Percentiles rank a stretch among this genome's conserved stretches.
Conservation (phyloP, 2,888 invertebrate genomes). For the Oconnorella tubifera region DNA sequence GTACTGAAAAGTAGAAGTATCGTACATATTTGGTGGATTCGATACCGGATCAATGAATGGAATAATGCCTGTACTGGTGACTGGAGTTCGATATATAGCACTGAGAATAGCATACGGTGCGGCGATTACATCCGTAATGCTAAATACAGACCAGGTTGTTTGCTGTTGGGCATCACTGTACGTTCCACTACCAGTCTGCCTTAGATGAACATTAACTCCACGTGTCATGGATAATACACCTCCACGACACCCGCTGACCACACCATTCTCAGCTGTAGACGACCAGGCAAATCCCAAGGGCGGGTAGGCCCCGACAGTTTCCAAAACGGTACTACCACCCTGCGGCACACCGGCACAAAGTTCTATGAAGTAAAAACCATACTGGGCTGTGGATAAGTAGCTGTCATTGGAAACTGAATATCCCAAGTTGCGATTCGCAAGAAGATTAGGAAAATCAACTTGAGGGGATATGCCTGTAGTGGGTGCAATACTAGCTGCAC, state of each 20-base stretch:
- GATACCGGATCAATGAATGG: slow-evolving; percentile 9
- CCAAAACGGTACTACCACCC: not conserved
- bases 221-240: slow-evolving; percentile 15
- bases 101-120: slow-evolving; percentile 3
- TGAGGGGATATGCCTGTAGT: not conserved
- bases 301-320: slow-evolving; percentile 20
- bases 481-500: slow-evolving; percentile 5
- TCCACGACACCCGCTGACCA: slow-evolving; percentile 18
- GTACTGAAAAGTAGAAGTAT: slow-evolving; percentile 17
- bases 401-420: slow-evolving; percentile 7
- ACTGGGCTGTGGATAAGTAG: not conserved
- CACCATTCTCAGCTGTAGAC: slow-evolving; percentile 12
- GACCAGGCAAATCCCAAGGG: slow-evolving; percentile 19
- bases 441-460: slow-evolving; percentile 5
- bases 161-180: slow-evolving; percentile 12
- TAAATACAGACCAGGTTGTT: slow-evolving; percentile 24
- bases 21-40: slow-evolving; percentile 1
- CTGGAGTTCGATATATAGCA: not conserved
- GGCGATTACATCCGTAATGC: slow-evolving; percentile 12
- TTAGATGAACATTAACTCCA: slow-evolving; percentile 11
- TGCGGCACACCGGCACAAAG: slow-evolving; percentile 22
- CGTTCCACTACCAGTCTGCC: not conserved
- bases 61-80: not conserved
- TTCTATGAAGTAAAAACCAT: slow-evolving; percentile 12
- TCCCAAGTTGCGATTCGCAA: slow-evolving; percentile 19